Percentiles rank a stretch among this genome's conserved stretches.
phyloP scores from a whole-genome alignment of 2,113 vertebrate species.

The Pyrgilauda ruficollis region DNA sequence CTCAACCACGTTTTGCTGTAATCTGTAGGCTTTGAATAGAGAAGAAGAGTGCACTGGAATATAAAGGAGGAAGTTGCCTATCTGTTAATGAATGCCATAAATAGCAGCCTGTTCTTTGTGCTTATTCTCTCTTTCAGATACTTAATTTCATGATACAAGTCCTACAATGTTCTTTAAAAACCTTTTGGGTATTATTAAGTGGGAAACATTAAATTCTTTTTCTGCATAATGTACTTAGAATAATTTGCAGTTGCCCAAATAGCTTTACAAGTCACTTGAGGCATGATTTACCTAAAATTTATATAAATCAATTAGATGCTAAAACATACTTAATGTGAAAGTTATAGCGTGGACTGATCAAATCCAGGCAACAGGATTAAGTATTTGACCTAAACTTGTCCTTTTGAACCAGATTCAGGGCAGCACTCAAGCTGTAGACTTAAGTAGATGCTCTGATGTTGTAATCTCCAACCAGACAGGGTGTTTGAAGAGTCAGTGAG shows the following conservation, averaged over 20 bases:
- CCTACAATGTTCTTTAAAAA: slow-evolving; percentile 32
- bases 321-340: slow-evolving; percentile 1
- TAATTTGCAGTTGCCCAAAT: slow-evolving; percentile 24
- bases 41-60: not conserved
- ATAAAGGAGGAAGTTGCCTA: not conserved
- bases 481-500: not conserved
- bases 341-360: not conserved
- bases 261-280: slow-evolving; percentile 19
- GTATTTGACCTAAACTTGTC: slow-evolving; percentile 34
- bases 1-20: not conserved
- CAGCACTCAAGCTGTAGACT: not conserved
- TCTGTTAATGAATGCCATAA: not conserved
- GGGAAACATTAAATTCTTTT: slow-evolving; percentile 13
- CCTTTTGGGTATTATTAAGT: slow-evolving; percentile 40
- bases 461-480: not conserved
- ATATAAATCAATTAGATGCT: slow-evolving; percentile 12
- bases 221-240: not conserved
- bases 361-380: slow-evolving; percentile 24
- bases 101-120: not conserved
- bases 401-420: slow-evolving; percentile 1
- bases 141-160: not conserved
- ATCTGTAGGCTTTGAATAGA: not conserved
- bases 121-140: not conserved
- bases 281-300: slow-evolving; percentile 40
- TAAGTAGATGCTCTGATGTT: not conserved